Percentiles rank a stretch among this genome's conserved stretches.
These are phyloP conservation scores for Sarcophilus harrisii DNA, from an alignment of 2,797 vertebrate species.

Conservation along the genomic window DNA sequence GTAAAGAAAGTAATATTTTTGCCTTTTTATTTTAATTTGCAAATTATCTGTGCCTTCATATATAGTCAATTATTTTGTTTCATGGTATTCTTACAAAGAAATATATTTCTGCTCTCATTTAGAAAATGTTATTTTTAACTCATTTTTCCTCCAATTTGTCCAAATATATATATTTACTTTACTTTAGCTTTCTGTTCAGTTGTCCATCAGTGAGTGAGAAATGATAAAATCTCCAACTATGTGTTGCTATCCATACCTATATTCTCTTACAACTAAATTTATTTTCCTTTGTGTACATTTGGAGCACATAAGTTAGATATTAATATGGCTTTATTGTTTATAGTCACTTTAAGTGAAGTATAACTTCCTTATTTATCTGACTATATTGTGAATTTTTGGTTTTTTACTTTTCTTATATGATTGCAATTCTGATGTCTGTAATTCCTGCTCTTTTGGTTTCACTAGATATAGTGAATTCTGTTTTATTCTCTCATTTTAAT, in stretches of 20 bases:
- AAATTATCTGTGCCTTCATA: neutral
- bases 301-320: neutral
- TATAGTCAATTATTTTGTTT: neutral
- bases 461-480: neutral
- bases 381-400: neutral
- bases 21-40: neutral
- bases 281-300: neutral
- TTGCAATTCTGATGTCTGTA: neutral
- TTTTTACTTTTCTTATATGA: neutral
- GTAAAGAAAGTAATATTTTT: neutral
- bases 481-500: neutral
- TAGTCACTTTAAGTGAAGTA: neutral
- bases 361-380: neutral
- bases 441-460: neutral
- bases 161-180: neutral
- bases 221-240: neutral
- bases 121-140: neutral
- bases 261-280: neutral
- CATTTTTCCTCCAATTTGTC: neutral
- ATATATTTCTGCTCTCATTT: neutral
- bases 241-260: neutral
- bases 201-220: neutral
- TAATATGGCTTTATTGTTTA: neutral
- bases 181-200: neutral
- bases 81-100: neutral